phyloP scores from a whole-genome alignment of 23 tunicate species.

The Aplidium turbinatum region DNA sequence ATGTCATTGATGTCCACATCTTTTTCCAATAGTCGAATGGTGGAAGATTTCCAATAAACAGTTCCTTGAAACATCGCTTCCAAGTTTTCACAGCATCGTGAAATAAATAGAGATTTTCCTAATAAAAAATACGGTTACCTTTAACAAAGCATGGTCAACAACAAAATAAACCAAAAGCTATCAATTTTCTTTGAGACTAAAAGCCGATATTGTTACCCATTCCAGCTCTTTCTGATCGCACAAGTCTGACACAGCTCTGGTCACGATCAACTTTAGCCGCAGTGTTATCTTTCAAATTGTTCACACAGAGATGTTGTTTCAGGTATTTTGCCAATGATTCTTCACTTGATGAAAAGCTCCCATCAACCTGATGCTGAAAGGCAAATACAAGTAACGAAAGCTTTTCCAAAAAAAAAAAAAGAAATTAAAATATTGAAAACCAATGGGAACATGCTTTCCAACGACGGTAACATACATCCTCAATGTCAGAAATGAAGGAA shows the following conservation, averaged over 20 bases:
- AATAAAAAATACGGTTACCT: background rate
- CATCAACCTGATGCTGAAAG: constrained; percentile 15
- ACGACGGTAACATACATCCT: too few relatives aligned
- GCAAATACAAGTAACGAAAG: background rate
- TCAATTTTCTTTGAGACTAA: background rate
- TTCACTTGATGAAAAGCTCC: background rate
- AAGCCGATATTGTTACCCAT: constrained; percentile 19
- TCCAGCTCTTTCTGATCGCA: constrained; percentile 11
- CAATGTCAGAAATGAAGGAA: too few relatives aligned
- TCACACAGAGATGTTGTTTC: constrained; percentile 12
- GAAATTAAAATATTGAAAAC: background rate
- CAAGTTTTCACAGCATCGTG: constrained; percentile 27
- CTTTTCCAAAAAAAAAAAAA: background rate
- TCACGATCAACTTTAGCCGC: constrained; percentile 16
- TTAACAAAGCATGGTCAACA: background rate
- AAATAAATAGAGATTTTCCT: constrained; percentile 55
- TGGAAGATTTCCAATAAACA: constrained; percentile 26
- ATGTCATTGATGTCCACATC: constrained; percentile 43
- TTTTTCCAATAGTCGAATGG: constrained; percentile 60
- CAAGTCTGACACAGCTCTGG: constrained; percentile 10
- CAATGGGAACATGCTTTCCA: too few relatives aligned
- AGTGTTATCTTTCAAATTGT: background rate
- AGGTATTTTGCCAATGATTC: background rate
- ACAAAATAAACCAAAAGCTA: background rate
- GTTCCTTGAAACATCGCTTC: background rate